Evolutionary conservation across 1,140 invertebrate species (phyloP), one percentile per base, ranked within the genome.

Genomic region (Uloborus diversus): DNA sequence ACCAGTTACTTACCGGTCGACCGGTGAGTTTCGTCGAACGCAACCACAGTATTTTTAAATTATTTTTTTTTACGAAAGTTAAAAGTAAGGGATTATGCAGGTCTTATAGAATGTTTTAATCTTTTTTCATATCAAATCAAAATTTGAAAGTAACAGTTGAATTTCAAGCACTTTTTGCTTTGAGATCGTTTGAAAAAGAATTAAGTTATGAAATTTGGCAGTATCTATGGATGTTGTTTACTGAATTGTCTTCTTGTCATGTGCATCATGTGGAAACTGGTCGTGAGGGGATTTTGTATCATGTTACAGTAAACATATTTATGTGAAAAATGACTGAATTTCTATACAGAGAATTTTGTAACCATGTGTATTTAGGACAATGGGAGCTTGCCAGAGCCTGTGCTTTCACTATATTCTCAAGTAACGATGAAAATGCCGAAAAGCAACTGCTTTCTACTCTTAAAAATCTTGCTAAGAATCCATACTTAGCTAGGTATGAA

Each of bases 321-420:
- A 42, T 13, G 37, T 0, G 9, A 20, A 35, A 9, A 1, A 66
- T 66, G 61, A 30, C 30, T 1, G 61, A 78, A 56, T 78, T 78
- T 65, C 28, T 78, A 14, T 65, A 28, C 20, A 56, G 61, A 56
- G 73, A 78, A 66, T 65, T 78, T 66, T 66, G 61, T 23, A 78
- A 78, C 47, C 73, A 78, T 66, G 49, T 56, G 14, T 78, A 78
- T 57, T 66, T 78, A 30, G 73, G 73, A 27, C 73, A 78, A n/a
- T 78, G 73, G 73, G 73, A 78, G 20, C 35, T 78, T 17, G 73
- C 73, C 13, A 59, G 73, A 66, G 73, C 73, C 28, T 78, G 61
- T 42, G 70, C 59, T 23, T 35, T 73, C 20, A 20, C 61, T 65
- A 56, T 78, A 65, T 56, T 65, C 17, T 65, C 65, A 42, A 33